phyloP scores from a whole-genome alignment of 2,888 invertebrate genomes.

The Zelleria hepariella region DNA sequence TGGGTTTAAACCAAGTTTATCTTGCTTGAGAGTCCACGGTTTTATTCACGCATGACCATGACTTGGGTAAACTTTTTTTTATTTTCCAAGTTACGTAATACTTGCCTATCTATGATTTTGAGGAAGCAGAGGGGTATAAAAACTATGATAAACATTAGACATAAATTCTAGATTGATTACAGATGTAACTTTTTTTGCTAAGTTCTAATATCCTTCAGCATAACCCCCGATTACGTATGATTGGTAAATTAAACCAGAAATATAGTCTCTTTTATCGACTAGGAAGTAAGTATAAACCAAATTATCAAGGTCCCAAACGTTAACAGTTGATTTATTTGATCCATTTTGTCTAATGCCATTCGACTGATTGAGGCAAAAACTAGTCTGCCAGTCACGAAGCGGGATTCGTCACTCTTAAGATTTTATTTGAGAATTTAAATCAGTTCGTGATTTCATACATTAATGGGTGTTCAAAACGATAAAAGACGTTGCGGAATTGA shows the following conservation, averaged over 20 bases:
- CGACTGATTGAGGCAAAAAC: background rate
- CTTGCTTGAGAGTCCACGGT: too few relatives aligned
- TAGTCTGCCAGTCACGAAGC: background rate
- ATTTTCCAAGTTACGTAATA: too few relatives aligned
- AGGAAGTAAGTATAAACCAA: background rate
- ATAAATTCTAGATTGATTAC: background rate
- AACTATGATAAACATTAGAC: background rate
- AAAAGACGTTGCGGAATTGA: too few relatives aligned
- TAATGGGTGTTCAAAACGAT: too few relatives aligned
- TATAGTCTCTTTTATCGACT: too few relatives aligned
- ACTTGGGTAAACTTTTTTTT: too few relatives aligned
- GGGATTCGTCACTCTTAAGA: background rate
- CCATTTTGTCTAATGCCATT: background rate
- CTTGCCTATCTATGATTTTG: too few relatives aligned
- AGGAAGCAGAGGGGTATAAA: background rate
- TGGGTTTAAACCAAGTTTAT: too few relatives aligned
- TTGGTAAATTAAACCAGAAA: too few relatives aligned
- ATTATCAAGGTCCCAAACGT: background rate
- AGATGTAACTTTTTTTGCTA: background rate
- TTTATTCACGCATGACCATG: too few relatives aligned
- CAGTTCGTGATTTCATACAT: background rate
- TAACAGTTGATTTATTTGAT: background rate
- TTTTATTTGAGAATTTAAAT: background rate
- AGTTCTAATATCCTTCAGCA: background rate
- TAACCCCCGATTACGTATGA: too few relatives aligned